Evolutionary conservation across 1,140 invertebrate genomes (phyloP).

Genomic region (Drosophila sechellia): DNA sequence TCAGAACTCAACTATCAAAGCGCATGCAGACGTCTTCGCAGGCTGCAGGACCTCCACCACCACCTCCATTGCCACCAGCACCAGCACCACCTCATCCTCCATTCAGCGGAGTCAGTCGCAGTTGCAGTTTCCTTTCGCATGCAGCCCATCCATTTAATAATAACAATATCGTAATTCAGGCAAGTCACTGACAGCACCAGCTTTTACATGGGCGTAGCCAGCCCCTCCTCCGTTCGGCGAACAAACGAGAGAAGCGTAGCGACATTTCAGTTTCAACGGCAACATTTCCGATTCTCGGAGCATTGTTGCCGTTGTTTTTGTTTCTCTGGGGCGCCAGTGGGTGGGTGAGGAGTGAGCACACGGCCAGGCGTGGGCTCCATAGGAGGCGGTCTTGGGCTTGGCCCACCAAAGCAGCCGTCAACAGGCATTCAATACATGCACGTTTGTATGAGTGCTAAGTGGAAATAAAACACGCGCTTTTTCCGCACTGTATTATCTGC

Average conservation of each 20-base stretch:
- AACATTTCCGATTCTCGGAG: constrained; percentile 79
- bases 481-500: constrained; percentile 75
- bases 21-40: constrained; percentile 43
- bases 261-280: constrained; percentile 83
- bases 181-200: constrained; percentile 73
- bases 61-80: neutral
- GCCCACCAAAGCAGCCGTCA: constrained; percentile 68
- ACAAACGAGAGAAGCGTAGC: constrained; percentile 61
- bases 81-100: constrained; percentile 1
- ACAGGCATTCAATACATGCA: constrained; percentile 75
- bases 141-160: constrained; percentile 78
- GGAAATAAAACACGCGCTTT: constrained; percentile 83
- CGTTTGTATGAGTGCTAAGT: constrained; percentile 70
- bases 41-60: neutral
- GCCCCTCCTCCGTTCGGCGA: constrained; percentile 18
- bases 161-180: constrained; percentile 83
- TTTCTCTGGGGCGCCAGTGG: constrained; percentile 42
- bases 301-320: constrained; percentile 77
- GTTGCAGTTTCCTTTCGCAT: constrained; percentile 48
- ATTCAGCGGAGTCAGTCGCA: constrained; percentile 33
- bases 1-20: constrained; percentile 71
- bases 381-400: constrained; percentile 4
- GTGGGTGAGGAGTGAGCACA: neutral
- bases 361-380: constrained; percentile 6
- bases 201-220: constrained; percentile 61